Evolutionary conservation across 1,140 invertebrate species (phyloP), one percentile per base, ranked within the genome.

Genomic region (Polyergus mexicanus): DNA sequence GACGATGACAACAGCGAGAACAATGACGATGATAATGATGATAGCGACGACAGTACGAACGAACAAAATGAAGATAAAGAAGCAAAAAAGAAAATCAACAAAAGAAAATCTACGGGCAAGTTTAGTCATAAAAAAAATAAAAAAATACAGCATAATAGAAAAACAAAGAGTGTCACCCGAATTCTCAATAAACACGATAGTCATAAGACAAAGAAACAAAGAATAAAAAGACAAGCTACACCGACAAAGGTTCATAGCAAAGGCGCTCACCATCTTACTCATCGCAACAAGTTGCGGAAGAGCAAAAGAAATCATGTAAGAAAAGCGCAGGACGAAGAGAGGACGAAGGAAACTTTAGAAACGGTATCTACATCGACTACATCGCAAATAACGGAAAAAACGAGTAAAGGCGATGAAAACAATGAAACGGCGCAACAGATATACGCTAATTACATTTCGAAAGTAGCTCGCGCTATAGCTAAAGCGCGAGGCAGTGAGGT

Each of bases 401-500:
- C 51, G 16, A 25, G 16, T 11, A 1, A 32, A 32, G 32, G 25
- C 25, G 44, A 69, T 16, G 41, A 51, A 19, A 25, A 0, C 0
- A 0, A 7, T 1, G 5, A 71, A 32, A n/a, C 1, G 2, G 47
- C 8, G 25, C 22, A 4, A 10, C 19, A 71, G 32, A 6, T 16
- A 0, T 89, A 88, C 19, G 16, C 7, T 4, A 3, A 68, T 4
- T 44, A 88, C 3, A 44, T 89, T 16, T 35, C 77, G 0, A 58
- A 74, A 2, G 81, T 88, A 25, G 75, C 81, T 32, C 11, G 47
- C 5, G 7, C 54, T 35, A 41, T 89, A 63, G 41, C 81, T 22
- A 41, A 66, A 38, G 83, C 0, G 8, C 80, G 81, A 85, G 81
- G 62, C n/a, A 22, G 72, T 6, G 28, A 68, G 10, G 10, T 85